Evolutionary conservation across 1,140 invertebrate genomes (phyloP), one percentile per base, ranked within the genome.

Genomic region (Neotoxoptera formosana): DNA sequence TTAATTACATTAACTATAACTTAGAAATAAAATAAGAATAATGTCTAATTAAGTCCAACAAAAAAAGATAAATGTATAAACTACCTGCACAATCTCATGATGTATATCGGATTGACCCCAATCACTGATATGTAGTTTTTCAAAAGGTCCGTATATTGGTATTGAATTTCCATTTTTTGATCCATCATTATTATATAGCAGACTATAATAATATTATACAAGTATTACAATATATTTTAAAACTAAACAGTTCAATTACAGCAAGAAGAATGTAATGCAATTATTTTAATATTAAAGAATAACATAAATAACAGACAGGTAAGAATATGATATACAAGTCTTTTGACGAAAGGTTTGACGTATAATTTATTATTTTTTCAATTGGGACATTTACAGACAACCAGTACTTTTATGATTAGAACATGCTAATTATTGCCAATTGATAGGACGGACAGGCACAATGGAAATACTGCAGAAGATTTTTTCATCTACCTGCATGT

Each of bases 61-160:
- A 30, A 90, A 90, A 90, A 34, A 11, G 2, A 23, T 45, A 34
- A 34, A 88, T 88, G 51, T n/a, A 48, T 20, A 9, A 17, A 67
- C 11, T 84, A 93, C 91, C 81, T 93, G 76, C 23, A 56, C 30
- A 30, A 93, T 53, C 8, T 84, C 47, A 45, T 81, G 48, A 56
- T 93, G 91, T 45, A 93, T 83, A 17, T 93, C 3, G 0, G 91
- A 93, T n/a, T 93, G 91, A 30, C 67, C 91, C 91, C 91, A 93
- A 86, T 93, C 81, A n/a, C 34, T 84, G 11, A 93, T 8, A 30
- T 86, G n/a, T n/a, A 56, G 48, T 84, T 86, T 93, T 86, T 86
- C 48, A 86, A 21, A 93, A 34, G 91, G 91, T 53, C 91, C 91
- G 56, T 93, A 93, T 30, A 86, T 6, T 17, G 91, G 81, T 9